Percentiles rank a stretch among this genome's conserved stretches.
These are phyloP conservation scores for Sminthopsis crassicaudata DNA, from an alignment of 2,113 vertebrate genomes.

Conservation along the genomic window DNA sequence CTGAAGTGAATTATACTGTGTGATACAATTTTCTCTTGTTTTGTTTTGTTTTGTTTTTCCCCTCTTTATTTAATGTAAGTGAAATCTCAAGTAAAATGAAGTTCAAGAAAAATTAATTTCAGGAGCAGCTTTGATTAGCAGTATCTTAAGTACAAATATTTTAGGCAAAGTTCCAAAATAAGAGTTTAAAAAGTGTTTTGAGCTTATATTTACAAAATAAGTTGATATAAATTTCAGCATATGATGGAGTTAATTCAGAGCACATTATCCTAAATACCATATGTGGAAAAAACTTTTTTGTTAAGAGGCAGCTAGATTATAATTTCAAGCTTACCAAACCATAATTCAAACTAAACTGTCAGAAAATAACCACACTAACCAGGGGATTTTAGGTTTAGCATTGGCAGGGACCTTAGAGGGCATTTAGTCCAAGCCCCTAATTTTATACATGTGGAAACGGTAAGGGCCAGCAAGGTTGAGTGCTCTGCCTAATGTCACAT, in stretches of 20 bases:
- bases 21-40: not conserved
- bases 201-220: not conserved
- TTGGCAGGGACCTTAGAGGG: not conserved
- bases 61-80: not conserved
- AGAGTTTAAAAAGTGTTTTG: not conserved
- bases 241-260: not conserved
- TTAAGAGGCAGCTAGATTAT: conserved; percentile 25
- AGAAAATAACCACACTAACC: not conserved
- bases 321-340: conserved; percentile 20
- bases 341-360: not conserved
- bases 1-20: not conserved
- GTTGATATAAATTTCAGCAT: conserved; percentile 2
- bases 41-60: not conserved
- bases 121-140: not conserved
- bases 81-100: not conserved
- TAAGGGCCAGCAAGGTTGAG: not conserved
- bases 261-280: not conserved
- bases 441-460: not conserved
- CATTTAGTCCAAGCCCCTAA: not conserved
- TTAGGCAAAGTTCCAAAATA: not conserved
- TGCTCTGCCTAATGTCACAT: not conserved
- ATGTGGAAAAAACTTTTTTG: conserved; percentile 4
- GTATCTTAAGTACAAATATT: not conserved
- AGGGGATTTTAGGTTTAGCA: not conserved
- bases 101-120: not conserved